Conservation (phyloP, 2,797 vertebrate genomes). For the Stomatorhinus walkeri region DNA sequence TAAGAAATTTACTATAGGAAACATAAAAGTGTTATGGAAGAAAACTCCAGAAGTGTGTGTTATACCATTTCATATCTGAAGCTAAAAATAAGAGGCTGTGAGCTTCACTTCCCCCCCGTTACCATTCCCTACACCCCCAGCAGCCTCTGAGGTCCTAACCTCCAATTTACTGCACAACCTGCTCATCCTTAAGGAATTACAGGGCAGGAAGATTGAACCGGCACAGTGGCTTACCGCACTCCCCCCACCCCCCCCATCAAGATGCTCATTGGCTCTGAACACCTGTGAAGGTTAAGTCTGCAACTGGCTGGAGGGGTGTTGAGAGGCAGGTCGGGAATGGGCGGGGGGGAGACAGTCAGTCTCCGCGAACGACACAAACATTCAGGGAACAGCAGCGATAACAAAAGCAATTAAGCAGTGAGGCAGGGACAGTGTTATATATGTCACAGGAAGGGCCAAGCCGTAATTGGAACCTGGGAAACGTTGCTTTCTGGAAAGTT, state of each 20-base stretch:
- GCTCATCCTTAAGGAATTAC: conserved; percentile 79
- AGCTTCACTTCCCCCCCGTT: background rate
- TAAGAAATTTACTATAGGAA: background rate
- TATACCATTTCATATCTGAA: conserved; percentile 33
- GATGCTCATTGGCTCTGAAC: conserved; percentile 41
- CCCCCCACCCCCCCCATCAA: conserved; percentile 34
- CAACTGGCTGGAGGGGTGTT: background rate
- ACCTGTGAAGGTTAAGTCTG: background rate
- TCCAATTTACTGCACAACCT: conserved; percentile 63
- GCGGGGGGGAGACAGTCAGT: background rate
- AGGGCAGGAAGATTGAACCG: conserved; percentile 59
- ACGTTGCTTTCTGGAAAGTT: background rate
- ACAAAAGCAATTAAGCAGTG: conserved; percentile 9
- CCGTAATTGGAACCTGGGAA: background rate
- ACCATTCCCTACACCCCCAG: background rate
- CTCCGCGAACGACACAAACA: background rate
- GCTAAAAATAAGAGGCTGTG: conserved; percentile 37
- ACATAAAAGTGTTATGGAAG: background rate
- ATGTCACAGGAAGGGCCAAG: background rate
- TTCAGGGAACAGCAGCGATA: background rate
- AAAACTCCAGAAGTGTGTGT: background rate
- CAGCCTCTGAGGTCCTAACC: conserved; percentile 37
- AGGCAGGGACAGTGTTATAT: background rate
- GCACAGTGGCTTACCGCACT: conserved; percentile 49
- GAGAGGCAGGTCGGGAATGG: background rate